phyloP scores from a whole-genome alignment of 2,113 vertebrate genomes.

The Capricornis sumatraensis region DNA sequence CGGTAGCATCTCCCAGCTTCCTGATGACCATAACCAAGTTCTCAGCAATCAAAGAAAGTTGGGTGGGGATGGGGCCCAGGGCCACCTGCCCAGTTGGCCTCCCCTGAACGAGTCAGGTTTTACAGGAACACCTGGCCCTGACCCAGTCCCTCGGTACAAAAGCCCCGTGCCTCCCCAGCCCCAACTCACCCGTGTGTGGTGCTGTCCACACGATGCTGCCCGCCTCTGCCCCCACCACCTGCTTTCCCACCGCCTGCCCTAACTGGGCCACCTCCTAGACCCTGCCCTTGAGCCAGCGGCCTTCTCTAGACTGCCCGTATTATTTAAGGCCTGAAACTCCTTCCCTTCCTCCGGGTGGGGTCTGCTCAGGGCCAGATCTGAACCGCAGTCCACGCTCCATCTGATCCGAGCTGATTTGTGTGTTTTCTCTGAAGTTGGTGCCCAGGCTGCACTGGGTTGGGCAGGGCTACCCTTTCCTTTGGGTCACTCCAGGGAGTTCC shows the following conservation, averaged over 20 bases:
- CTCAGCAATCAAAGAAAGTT: background rate
- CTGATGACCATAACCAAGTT: background rate
- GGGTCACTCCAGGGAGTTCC: background rate
- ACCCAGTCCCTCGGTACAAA: fast-evolving
- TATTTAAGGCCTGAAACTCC: background rate
- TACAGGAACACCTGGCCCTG: background rate
- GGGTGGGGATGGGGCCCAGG: background rate
- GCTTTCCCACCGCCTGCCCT: background rate
- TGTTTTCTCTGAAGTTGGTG: background rate
- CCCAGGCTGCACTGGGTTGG: background rate
- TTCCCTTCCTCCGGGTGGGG: background rate
- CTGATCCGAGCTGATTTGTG: background rate
- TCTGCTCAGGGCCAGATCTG: background rate
- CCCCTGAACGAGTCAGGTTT: background rate
- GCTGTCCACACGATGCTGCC: background rate
- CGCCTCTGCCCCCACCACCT: background rate
- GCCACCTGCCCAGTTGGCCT: background rate
- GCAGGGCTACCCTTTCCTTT: background rate
- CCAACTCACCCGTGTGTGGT: fast-evolving
- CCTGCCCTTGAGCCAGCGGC: background rate
- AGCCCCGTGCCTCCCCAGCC: background rate
- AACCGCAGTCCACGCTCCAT: fast-evolving
- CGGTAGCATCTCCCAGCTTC: background rate
- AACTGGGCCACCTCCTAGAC: background rate
- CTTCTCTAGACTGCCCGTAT: background rate